Evolutionary conservation across 2,113 vertebrate genomes (phyloP), one percentile per base, ranked within the genome.

Genomic region (Equus przewalskii): DNA sequence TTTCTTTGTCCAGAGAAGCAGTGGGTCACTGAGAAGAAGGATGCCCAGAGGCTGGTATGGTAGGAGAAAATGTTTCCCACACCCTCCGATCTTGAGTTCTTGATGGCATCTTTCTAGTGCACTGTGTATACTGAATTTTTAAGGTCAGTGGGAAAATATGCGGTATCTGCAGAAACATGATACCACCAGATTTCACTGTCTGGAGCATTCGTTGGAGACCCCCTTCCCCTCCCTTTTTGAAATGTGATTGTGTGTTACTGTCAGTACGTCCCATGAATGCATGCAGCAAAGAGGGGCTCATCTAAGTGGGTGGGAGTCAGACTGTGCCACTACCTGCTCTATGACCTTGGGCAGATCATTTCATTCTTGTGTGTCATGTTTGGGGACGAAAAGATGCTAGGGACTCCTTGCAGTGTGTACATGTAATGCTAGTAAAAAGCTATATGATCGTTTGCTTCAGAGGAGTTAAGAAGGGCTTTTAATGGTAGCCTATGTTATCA

Each of bases 261-360:
- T 97, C 49, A 24, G 81, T 83, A 58, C 56, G 67, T 72, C 70
- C 44, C n/a, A 21, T 28, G 94, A 87, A 91, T 67, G 62, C 58
- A 4, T 60, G n/a, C 81, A 58, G 70, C 65, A n/a, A 69, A 89
- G 87, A 91, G 76, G 62, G 70, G 12, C 64, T 93, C 67, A 51
- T 56, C 36, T 72, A 70, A 81, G 67, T 83, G 81, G 2, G 24
- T 92, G 81, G 70, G 36, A 94, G 51, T 70, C 72, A 73, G 89
- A 44, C 85, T 75, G 86, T 82, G 72, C 51, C 88, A 82, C 84
- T 79, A 80, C 89, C 78, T 98, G 89, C 22, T 94, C 56, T 81
- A 16, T 96, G 93, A 97, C 94, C 93, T 98, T 97, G 96, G 84
- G 22, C 69, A 67, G 79, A 96, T 86, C 11, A 72, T 97, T 97